phyloP scores from a whole-genome alignment of 1,140 invertebrate genomes.

The Dendrolimus punctatus region DNA sequence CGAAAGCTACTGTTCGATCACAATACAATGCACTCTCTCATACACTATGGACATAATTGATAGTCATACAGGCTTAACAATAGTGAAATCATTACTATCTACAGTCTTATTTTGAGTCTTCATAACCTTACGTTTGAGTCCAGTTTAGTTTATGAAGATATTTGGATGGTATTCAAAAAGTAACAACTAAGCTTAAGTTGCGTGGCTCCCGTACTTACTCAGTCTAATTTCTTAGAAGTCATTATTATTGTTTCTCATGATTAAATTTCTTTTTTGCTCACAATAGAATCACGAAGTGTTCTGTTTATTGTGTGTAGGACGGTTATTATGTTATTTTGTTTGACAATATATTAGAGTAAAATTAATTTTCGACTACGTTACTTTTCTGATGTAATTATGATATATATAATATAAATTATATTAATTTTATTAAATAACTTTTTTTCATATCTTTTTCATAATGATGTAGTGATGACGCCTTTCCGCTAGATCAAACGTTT shows the following conservation, averaged over 20 bases:
- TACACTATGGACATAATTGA: conserved; percentile 66
- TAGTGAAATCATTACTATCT: conserved; percentile 48
- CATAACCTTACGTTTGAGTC: conserved; percentile 19
- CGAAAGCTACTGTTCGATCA: conserved; percentile 65
- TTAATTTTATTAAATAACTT: too few relatives aligned
- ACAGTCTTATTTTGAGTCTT: conserved; percentile 26
- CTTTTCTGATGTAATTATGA: too few relatives aligned
- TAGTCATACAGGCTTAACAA: conserved; percentile 67
- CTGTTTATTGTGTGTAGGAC: conserved; percentile 36
- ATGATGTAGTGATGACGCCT: too few relatives aligned
- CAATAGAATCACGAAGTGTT: conserved; percentile 44
- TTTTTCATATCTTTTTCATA: too few relatives aligned
- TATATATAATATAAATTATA: too few relatives aligned
- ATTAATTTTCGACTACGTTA: too few relatives aligned
- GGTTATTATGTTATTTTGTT: conserved; percentile 26
- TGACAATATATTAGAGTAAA: conserved; percentile 10
- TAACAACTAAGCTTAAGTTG: conserved; percentile 55
- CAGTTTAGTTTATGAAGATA: conserved; percentile 17
- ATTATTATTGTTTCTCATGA: conserved; percentile 69
- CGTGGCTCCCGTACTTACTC: conserved; percentile 67
- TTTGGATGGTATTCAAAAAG: conserved; percentile 47
- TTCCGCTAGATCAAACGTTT: too few relatives aligned
- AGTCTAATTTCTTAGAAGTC: conserved; percentile 63
- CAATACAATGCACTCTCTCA: conserved; percentile 49
- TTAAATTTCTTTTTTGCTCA: conserved; percentile 67